phyloP scores from a whole-genome alignment of 2,888 invertebrate species.

The Erpobdella octoculata region DNA sequence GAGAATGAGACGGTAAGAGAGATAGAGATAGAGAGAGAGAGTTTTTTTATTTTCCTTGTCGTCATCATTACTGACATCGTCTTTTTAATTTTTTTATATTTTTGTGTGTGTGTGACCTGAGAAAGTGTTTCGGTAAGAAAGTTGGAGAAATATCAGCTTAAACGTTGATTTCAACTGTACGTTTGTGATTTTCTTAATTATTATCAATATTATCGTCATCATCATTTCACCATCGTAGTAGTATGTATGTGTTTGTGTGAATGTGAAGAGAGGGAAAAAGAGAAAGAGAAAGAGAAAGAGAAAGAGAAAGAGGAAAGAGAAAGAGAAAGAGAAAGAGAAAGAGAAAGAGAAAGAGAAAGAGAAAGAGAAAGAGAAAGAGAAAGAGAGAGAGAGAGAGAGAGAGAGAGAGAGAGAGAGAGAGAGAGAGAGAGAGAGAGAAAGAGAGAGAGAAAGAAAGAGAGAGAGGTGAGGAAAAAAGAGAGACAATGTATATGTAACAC shows the following conservation, averaged over 20 bases:
- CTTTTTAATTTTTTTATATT: no score
- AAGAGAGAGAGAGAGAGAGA: background rate
- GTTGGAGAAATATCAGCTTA: no score
- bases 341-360: background rate
- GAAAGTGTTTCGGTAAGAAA: no score
- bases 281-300: background rate
- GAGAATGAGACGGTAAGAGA: background rate
- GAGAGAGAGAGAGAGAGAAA: slow-evolving; percentile 1
- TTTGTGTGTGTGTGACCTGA: no score
- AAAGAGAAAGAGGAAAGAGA: background rate
- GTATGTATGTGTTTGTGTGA: no score
- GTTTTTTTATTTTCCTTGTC: no score
- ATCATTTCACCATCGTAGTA: no score
- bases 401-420: slow-evolving; percentile 1
- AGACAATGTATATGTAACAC: background rate
- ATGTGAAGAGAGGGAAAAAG: background rate
- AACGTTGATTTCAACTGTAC: no score
- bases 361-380: background rate
- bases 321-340: background rate
- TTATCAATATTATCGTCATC: no score
- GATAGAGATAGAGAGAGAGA: background rate
- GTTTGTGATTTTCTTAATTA: no score
- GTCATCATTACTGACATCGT: no score
- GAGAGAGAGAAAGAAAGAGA: background rate
- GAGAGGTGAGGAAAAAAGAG: slow-evolving; percentile 5